These are phyloP conservation scores for Psammodynastes pulverulentus DNA, from an alignment of 2,113 vertebrate genomes.

Conservation along the genomic window DNA sequence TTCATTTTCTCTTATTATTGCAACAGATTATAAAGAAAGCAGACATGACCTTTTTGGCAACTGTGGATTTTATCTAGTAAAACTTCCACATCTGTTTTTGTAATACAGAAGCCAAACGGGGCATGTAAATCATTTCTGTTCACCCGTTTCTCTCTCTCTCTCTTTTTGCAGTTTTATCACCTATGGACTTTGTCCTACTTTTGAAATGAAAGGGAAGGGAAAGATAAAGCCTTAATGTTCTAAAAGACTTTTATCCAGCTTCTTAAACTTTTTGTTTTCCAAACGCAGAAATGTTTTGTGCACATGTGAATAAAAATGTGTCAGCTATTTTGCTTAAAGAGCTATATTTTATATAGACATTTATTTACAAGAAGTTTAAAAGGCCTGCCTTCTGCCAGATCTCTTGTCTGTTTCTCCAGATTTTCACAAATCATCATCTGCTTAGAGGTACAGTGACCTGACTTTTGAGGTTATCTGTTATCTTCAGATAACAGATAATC, in stretches of 20 bases:
- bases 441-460: background rate
- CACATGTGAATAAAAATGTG: constrained; percentile 6
- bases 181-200: constrained; percentile 28
- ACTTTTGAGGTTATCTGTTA: background rate
- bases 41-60: constrained; percentile 39
- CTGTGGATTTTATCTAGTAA: constrained; percentile 44
- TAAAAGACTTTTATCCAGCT: constrained; percentile 35
- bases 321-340: background rate
- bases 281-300: background rate
- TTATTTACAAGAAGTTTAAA: background rate
- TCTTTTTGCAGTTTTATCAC: constrained; percentile 45
- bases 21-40: constrained; percentile 37
- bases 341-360: background rate
- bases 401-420: background rate
- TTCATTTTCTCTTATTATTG: constrained; percentile 50
- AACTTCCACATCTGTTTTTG: constrained; percentile 54
- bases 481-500: too few relatives aligned
- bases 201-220: constrained; percentile 28
- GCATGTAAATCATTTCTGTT: constrained; percentile 53
- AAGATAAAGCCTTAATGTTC: constrained; percentile 29
- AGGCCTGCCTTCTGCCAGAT: background rate
- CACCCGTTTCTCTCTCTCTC: constrained; percentile 36
- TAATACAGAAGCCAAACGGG: constrained; percentile 51
- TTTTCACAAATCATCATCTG: background rate
- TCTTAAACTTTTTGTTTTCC: background rate